Conservation (phyloP, 1,140 invertebrate species). For the Neuroterus valhalla region DNA sequence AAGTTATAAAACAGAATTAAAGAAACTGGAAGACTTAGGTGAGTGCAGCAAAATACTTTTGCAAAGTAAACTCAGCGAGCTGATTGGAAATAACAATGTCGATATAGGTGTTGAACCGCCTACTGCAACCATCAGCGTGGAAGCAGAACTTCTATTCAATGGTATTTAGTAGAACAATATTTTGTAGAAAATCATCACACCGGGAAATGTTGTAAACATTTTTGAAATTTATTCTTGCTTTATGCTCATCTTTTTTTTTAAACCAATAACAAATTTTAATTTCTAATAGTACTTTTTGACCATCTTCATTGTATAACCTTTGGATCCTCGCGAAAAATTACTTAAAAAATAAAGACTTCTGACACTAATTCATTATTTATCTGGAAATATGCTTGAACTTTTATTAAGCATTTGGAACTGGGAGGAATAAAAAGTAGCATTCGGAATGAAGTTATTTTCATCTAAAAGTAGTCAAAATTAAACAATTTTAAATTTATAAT, state of each 20-base stretch:
- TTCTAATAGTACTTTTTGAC: not conserved
- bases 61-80: constrained; percentile 50
- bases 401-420: not conserved
- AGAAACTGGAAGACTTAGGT: constrained; percentile 63
- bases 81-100: constrained; percentile 45
- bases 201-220: not conserved
- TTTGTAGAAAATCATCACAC: not conserved
- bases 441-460: constrained; percentile 8
- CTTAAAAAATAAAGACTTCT: constrained; percentile 5
- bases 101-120: constrained; percentile 49
- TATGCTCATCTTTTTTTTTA: not conserved
- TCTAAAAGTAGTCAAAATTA: not conserved
- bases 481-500: too few relatives aligned
- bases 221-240: not conserved
- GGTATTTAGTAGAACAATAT: constrained; percentile 51
- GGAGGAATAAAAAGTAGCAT: constrained; percentile 6
- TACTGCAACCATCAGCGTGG: constrained; percentile 39
- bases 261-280: not conserved
- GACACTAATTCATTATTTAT: not conserved
- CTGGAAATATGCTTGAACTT: not conserved
- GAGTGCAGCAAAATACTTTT: constrained; percentile 65
- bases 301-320: not conserved
- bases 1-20: constrained; percentile 66
- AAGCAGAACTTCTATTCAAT: constrained; percentile 62
- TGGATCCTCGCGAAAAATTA: too few relatives aligned